Evolutionary conservation across 2,113 vertebrate genomes (phyloP).

Genomic region (Tragelaphus imberbis): DNA sequence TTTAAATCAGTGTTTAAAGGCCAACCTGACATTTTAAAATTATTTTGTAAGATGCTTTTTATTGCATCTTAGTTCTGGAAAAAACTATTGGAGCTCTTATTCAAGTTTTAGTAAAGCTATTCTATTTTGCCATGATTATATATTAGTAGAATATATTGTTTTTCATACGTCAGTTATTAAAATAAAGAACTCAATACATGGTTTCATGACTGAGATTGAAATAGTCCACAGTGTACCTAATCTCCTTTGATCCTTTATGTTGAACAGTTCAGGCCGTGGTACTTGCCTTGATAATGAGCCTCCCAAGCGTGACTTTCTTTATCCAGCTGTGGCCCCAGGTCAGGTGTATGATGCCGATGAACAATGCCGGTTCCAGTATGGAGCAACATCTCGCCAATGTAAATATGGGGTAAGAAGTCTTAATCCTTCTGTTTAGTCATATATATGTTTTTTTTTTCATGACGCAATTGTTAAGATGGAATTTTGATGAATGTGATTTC

Average conservation of each 20-base stretch:
- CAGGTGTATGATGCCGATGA: slow-evolving; percentile 99
- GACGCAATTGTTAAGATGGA: slow-evolving; percentile 51
- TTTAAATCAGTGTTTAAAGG: slow-evolving; percentile 52
- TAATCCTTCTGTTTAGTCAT: slow-evolving; percentile 77
- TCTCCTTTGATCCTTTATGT: slow-evolving; percentile 89
- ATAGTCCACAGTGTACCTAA: slow-evolving; percentile 78
- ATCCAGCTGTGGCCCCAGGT: slow-evolving; percentile 98
- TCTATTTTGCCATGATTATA: slow-evolving; percentile 62
- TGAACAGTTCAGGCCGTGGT: slow-evolving; percentile 99
- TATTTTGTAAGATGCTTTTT: slow-evolving; percentile 61
- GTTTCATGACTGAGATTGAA: slow-evolving; percentile 76
- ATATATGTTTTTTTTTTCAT: slow-evolving; percentile 60
- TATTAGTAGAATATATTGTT: slow-evolving; percentile 67
- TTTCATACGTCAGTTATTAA: slow-evolving; percentile 71
- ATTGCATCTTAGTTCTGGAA: slow-evolving; percentile 55
- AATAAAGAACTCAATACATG: slow-evolving; percentile 70
- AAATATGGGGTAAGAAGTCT: slow-evolving; percentile 99
- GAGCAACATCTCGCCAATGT: slow-evolving; percentile 96
- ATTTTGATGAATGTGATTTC: slow-evolving; percentile 42
- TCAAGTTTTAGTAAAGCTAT: slow-evolving; percentile 65
- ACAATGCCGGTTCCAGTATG: slow-evolving; percentile 98
- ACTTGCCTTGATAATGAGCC: slow-evolving; percentile 99
- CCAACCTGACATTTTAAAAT: slow-evolving; percentile 67
- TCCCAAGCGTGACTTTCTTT: slow-evolving; percentile 99
- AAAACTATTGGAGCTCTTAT: slow-evolving; percentile 50